Percentiles rank a stretch among this genome's conserved stretches.
Conservation (phyloP, 2,888 invertebrate genomes). For the Dryocosmus kuriphilus region DNA sequence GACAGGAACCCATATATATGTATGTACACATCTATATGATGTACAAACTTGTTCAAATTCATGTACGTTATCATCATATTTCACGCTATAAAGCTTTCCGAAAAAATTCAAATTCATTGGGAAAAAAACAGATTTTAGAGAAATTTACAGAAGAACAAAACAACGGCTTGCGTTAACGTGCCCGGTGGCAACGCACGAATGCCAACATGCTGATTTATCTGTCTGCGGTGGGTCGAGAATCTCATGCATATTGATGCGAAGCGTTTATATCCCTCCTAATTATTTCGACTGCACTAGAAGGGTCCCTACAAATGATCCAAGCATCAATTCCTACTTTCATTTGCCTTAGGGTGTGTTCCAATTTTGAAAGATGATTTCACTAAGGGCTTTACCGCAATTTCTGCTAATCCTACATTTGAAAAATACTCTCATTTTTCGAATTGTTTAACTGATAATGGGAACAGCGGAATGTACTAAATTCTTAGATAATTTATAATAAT, state of each 20-base stretch:
- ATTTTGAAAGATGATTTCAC: neutral
- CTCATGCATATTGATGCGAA: conserved; percentile 61
- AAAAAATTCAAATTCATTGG: neutral
- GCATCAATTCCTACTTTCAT: neutral
- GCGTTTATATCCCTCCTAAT: conserved; percentile 54
- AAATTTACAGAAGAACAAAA: conserved; percentile 26
- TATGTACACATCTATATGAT: too few species aligned
- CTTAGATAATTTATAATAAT: neutral
- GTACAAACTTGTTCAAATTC: too few species aligned
- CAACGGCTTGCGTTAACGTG: conserved; percentile 40
- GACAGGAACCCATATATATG: too few species aligned
- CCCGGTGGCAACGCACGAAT: conserved; percentile 43
- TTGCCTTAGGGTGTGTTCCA: neutral
- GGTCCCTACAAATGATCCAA: conserved; percentile 26
- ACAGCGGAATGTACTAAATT: neutral
- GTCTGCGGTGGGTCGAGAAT: conserved; percentile 58
- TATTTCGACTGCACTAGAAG: conserved; percentile 51
- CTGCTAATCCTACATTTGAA: neutral
- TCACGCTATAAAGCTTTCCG: neutral
- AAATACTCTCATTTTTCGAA: neutral
- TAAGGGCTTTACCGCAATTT: neutral
- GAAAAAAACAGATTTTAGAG: neutral
- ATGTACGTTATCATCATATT: too few species aligned
- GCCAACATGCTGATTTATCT: conserved; percentile 56
- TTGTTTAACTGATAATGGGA: neutral